Conservation (phyloP, 2,888 invertebrate species). For the Ornithoptera alexandrae region DNA sequence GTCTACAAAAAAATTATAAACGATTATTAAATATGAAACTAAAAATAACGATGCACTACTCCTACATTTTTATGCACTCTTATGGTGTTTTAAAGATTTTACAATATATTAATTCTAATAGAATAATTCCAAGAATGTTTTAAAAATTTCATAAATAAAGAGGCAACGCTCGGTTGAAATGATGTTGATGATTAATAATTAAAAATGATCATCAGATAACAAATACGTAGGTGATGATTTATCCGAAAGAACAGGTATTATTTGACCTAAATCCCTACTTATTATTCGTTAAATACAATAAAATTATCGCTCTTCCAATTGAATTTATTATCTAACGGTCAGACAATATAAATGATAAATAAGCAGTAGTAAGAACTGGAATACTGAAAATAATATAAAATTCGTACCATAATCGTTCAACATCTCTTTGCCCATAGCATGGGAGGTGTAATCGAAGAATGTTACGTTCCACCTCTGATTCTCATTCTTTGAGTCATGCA, state of each 20-base stretch:
- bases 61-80: too few species aligned
- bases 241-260: not conserved
- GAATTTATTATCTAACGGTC: not conserved
- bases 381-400: slow-evolving; percentile 18
- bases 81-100: too few species aligned
- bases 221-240: not conserved
- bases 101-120: too few species aligned
- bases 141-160: too few species aligned
- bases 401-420: slow-evolving; percentile 89
- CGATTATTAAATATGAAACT: too few species aligned
- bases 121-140: too few species aligned
- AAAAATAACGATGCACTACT: too few species aligned
- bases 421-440: slow-evolving; percentile 88
- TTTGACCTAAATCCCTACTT: not conserved
- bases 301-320: not conserved
- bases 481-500: slow-evolving; percentile 90
- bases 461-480: slow-evolving; percentile 96
- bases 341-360: too few species aligned
- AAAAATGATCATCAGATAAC: not conserved
- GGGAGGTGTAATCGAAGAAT: slow-evolving; percentile 95
- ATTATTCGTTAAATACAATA: not conserved
- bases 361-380: not conserved
- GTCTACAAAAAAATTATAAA: too few species aligned
- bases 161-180: too few species aligned
- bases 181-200: not conserved